Evolutionary conservation across 2,888 invertebrate genomes (phyloP), one percentile per base, ranked within the genome.

Genomic region (Apocheima hispidaria): DNA sequence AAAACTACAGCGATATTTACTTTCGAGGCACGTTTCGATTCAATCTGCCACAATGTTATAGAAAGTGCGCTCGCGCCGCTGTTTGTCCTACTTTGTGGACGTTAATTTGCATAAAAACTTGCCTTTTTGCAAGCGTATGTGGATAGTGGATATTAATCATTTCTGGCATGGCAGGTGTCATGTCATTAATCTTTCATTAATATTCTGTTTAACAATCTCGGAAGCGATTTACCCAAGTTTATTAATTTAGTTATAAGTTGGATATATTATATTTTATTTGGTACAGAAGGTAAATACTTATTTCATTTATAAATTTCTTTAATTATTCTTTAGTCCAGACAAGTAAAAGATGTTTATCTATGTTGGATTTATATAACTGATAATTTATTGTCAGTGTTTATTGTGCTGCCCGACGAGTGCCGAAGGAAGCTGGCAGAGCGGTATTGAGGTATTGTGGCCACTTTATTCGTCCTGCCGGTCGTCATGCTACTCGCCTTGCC

Each of bases 31-130:
- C 55, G 55, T 56, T 56, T 51, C 40, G 43, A 55, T 49, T 46
- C 53, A 36, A 53, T 41, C 43, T 33, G 46, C 48, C 46, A 64
- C 55, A 56, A 43, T 36, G 36, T 53, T 55, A 50, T 54, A 62
- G 65, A 65, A 60, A 60, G 53, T 63, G 60, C 60, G 52, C 56
- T 21, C 12, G 52, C 63, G 50, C 44, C 21, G 36, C 40, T 33
- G 30, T 44, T 21, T 58, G 60, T 43, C 54, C 55, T 49, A 61
- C 61, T 41, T 58, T 40, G 44, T n/a, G 28, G 46, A 52, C 30
- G 35, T 51, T 33, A 46, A 54, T 59, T 59, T 52, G 55, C 61
- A 58, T 60, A 52, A 55, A 55, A 57, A 59, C 60, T 52, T 10
- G 48, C 40, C 51, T 60, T 35, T 52, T 43, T 60, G 43, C 60